Conservation (phyloP, 2,797 vertebrate genomes). For the Paratrypauchen microcephalus region DNA sequence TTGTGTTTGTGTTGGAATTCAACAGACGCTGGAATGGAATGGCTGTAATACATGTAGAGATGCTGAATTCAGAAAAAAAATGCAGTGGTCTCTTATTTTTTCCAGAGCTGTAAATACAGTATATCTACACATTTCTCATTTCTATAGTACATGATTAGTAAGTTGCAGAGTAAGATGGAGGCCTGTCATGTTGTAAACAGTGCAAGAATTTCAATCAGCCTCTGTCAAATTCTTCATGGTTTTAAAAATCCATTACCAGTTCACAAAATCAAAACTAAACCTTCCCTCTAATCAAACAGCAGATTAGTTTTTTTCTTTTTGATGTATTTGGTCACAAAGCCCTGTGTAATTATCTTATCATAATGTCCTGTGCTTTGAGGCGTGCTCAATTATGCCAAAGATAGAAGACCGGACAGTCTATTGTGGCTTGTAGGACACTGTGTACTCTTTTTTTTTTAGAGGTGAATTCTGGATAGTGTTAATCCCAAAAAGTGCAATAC, state of each 20-base stretch:
- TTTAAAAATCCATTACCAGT: background rate
- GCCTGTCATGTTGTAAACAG: background rate
- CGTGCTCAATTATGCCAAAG: too few relatives aligned
- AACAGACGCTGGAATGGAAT: too few relatives aligned
- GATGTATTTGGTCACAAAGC: background rate
- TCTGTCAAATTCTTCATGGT: background rate
- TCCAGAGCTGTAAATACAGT: too few relatives aligned
- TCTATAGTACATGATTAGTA: background rate
- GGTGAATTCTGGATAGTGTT: background rate
- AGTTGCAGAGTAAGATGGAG: too few relatives aligned
- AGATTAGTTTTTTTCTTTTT: background rate
- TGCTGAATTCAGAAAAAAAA: too few relatives aligned
- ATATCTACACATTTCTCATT: too few relatives aligned
- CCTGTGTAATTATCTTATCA: background rate
- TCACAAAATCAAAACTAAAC: constrained; percentile 35
- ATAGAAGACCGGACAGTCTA: too few relatives aligned
- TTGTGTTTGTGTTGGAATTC: too few relatives aligned
- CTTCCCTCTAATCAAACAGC: background rate
- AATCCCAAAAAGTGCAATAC: background rate
- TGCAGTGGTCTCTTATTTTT: too few relatives aligned
- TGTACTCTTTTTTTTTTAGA: background rate
- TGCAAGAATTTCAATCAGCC: background rate
- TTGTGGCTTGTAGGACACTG: background rate
- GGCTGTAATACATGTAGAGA: too few relatives aligned
- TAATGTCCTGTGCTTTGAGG: background rate